Conservation (phyloP, 2,113 vertebrate species). For the Hypomesus transpacificus region DNA sequence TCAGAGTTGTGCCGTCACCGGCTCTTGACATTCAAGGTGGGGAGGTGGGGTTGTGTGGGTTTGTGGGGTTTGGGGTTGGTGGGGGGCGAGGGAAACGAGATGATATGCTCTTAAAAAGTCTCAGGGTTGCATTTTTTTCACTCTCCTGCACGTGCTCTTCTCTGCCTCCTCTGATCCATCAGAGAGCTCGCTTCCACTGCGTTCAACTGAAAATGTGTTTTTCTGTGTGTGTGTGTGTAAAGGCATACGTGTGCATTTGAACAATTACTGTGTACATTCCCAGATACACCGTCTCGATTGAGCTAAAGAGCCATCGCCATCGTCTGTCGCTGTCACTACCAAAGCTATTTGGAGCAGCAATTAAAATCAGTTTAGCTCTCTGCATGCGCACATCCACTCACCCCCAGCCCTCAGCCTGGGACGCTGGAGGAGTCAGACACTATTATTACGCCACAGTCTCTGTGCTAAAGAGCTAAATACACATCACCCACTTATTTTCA, state of each 20-base stretch:
- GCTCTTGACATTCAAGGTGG: conserved; percentile 65
- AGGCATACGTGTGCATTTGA: conserved; percentile 33
- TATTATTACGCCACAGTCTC: conserved; percentile 63
- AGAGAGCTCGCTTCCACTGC: conserved; percentile 42
- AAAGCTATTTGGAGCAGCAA: conserved; percentile 66
- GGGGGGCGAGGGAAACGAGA: conserved; percentile 48
- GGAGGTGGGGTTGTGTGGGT: conserved; percentile 54
- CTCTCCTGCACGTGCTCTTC: conserved; percentile 43
- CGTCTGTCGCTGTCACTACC: conserved; percentile 60
- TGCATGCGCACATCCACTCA: conserved; percentile 38
- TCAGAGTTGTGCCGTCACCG: conserved; percentile 32
- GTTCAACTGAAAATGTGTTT: conserved; percentile 47
- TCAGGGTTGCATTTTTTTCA: conserved; percentile 43
- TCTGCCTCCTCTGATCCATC: conserved; percentile 48
- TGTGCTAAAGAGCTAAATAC: conserved; percentile 48
- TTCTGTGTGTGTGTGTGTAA: conserved; percentile 42
- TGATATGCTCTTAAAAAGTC: conserved; percentile 63
- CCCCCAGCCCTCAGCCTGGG: conserved; percentile 49
- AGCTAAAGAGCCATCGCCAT: conserved; percentile 48
- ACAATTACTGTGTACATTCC: conserved; percentile 10
- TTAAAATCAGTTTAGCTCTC: conserved; percentile 68
- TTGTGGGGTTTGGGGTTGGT: conserved; percentile 53
- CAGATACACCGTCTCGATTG: conserved; percentile 30
- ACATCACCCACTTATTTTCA: conserved; percentile 1
- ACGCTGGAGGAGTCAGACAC: conserved; percentile 54